Conservation (phyloP, 2,797 vertebrate genomes). For the Rhynchotus rufescens region DNA sequence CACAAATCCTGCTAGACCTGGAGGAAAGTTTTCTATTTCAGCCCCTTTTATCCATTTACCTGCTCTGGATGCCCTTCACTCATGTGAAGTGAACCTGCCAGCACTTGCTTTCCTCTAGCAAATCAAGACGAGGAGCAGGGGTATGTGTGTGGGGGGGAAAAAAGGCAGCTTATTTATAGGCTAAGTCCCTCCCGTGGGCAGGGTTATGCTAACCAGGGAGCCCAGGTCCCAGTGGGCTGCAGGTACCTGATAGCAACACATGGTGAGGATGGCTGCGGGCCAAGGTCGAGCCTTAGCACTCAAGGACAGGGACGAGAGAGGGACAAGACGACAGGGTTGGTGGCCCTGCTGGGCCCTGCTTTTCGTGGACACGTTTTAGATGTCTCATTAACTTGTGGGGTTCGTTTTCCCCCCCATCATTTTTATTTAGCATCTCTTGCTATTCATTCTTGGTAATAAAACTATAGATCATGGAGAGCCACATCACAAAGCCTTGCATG, state of each 20-base stretch:
- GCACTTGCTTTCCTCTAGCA: background rate
- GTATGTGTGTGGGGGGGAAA: no score
- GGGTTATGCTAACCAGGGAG: background rate
- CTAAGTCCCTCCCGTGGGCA: constrained; percentile 23
- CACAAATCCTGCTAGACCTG: background rate
- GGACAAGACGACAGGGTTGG: background rate
- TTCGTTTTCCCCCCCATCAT: background rate
- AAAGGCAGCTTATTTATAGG: background rate
- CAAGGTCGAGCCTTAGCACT: accelerated
- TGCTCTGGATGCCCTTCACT: background rate
- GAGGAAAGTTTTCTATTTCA: background rate
- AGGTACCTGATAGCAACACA: background rate
- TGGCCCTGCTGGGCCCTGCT: background rate
- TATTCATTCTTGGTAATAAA: background rate
- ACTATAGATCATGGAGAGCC: background rate
- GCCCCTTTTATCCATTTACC: background rate
- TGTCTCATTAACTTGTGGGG: background rate
- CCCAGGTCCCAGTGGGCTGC: background rate
- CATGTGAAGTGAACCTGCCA: background rate
- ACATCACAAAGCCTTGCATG: background rate
- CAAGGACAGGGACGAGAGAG: background rate
- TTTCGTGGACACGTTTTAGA: background rate
- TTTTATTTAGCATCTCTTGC: background rate
- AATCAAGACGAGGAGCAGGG: background rate
- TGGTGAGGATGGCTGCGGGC: background rate